Conservation (phyloP, 2,797 vertebrate species). For the Acanthornis magna region DNA sequence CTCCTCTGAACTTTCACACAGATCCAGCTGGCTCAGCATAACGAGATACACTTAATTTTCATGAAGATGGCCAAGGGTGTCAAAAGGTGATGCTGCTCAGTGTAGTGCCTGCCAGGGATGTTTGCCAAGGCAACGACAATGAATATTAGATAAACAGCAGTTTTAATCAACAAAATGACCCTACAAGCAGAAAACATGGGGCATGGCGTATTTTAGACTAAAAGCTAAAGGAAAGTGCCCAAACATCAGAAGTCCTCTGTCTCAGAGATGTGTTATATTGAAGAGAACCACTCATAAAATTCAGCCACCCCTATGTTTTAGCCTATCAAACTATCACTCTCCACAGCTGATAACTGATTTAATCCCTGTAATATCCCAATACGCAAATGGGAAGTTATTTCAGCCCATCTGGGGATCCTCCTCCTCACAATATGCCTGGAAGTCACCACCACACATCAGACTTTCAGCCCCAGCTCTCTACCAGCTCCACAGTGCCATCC, state of each 20-base stretch:
- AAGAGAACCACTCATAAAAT: neutral
- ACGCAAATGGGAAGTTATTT: neutral
- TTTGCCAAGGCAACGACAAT: neutral
- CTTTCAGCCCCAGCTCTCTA: neutral
- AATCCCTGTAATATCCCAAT: neutral
- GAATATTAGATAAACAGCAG: neutral
- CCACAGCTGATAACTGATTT: neutral
- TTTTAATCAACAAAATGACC: neutral
- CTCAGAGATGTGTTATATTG: neutral
- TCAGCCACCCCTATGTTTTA: neutral
- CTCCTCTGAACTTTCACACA: neutral
- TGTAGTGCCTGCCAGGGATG: neutral
- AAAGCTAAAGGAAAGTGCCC: neutral
- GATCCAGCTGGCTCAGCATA: neutral
- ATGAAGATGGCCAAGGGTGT: neutral
- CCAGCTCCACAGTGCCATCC: neutral
- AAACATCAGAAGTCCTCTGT: neutral
- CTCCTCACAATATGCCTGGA: neutral
- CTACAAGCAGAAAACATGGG: neutral
- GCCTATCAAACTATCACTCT: neutral
- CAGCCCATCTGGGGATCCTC: neutral
- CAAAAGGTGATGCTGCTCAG: neutral
- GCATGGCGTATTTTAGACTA: neutral
- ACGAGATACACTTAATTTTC: neutral
- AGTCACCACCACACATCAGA: accelerated